Evolutionary conservation across 2,797 vertebrate genomes (phyloP).

Genomic region (Glyptemys insculpta): DNA sequence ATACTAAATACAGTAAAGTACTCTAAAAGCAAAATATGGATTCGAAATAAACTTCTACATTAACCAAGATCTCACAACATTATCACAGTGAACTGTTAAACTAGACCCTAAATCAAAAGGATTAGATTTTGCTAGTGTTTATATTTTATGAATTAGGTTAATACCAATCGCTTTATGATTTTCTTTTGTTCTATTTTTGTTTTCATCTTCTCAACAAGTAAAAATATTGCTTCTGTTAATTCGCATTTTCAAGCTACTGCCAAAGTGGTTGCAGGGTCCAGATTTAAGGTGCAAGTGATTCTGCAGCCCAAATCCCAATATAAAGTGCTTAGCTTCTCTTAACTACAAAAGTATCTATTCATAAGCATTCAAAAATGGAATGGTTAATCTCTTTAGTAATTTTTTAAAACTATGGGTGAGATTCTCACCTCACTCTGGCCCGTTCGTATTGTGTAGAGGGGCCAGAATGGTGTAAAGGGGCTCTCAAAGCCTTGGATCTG

Average conservation of each 20-base stretch:
- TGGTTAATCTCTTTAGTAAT: neutral
- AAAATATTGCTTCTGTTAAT: neutral
- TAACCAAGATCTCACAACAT: neutral
- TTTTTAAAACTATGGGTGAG: neutral
- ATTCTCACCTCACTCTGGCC: neutral
- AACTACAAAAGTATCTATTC: neutral
- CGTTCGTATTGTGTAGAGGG: neutral
- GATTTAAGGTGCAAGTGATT: conserved; percentile 48
- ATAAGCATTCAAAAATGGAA: neutral
- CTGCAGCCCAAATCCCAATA: neutral
- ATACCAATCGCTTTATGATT: neutral
- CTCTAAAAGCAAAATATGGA: neutral
- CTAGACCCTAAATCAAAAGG: neutral
- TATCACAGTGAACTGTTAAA: neutral
- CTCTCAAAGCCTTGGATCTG: neutral
- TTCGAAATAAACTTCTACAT: neutral
- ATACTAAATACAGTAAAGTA: neutral
- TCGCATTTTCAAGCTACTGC: neutral
- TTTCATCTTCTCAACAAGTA: neutral
- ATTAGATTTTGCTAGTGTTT: neutral
- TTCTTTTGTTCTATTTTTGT: neutral
- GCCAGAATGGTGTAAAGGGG: neutral
- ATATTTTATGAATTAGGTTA: conserved; percentile 21
- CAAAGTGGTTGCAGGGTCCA: neutral
- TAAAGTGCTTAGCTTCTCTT: neutral